Conservation (phyloP, 2,113 vertebrate genomes). For the Alethe castanea region DNA sequence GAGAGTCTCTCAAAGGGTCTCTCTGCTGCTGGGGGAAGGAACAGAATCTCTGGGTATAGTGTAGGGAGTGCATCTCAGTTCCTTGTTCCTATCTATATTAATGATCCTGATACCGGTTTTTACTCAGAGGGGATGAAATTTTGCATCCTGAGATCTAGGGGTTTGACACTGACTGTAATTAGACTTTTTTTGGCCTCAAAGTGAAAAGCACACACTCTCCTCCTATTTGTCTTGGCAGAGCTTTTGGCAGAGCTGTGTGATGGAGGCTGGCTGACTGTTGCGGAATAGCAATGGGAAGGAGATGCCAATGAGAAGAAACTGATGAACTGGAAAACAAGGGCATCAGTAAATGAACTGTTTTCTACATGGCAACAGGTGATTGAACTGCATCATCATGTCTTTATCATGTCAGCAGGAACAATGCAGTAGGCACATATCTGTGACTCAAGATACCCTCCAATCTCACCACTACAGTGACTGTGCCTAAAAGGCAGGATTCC, state of each 20-base stretch:
- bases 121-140: neutral
- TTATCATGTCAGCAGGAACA: neutral
- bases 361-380: neutral
- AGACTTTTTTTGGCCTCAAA: conserved; percentile 26
- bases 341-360: neutral
- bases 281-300: conserved; percentile 2
- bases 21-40: neutral
- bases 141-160: neutral
- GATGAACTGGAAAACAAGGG: neutral
- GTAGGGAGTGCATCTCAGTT: neutral
- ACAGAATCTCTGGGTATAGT: neutral
- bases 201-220: neutral
- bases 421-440: neutral
- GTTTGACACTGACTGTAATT: conserved; percentile 27
- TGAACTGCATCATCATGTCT: neutral
- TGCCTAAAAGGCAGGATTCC: neutral
- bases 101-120: neutral
- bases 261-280: conserved; percentile 26
- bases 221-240: conserved; percentile 51
- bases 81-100: neutral
- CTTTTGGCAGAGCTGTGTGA: conserved; percentile 39
- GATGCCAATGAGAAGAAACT: neutral
- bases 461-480: neutral
- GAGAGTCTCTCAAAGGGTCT: neutral
- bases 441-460: neutral